A percentile compares a stretch with the other conserved stretches of the same genome.
These are phyloP conservation scores for Hydrophis major DNA, from an alignment of 2,797 vertebrate genomes.

Conservation along the genomic window DNA sequence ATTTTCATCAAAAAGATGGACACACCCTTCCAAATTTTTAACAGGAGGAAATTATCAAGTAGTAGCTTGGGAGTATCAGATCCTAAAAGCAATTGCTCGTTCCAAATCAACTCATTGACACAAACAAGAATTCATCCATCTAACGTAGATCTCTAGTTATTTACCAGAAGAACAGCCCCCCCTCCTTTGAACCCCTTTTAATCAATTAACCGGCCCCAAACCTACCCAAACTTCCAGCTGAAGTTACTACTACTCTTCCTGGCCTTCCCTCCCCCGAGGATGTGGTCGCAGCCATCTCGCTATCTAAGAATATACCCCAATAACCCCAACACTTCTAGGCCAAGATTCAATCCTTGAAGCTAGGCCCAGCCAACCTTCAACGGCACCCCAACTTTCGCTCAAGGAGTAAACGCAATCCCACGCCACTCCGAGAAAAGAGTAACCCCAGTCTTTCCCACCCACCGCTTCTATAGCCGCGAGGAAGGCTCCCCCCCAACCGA, in stretches of 20 bases:
- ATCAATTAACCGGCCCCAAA: not conserved
- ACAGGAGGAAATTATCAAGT: not conserved
- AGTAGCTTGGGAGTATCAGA: not conserved
- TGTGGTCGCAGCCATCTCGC: not conserved
- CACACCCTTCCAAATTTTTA: too few species aligned
- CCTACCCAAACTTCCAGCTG: not conserved
- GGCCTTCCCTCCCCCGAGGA: not conserved
- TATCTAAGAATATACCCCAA: not conserved
- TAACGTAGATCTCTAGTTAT: not conserved
- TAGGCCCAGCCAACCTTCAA: not conserved
- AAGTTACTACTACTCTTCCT: not conserved
- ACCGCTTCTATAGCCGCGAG: not conserved
- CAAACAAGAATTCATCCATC: not conserved
- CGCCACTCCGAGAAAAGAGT: not conserved
- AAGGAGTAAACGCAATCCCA: not conserved
- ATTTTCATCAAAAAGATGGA: not conserved
- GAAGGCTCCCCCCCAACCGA: not conserved
- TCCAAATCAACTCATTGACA: not conserved
- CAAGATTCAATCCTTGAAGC: not conserved
- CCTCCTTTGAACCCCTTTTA: not conserved
- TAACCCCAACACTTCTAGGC: not conserved
- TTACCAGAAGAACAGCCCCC: not conserved
- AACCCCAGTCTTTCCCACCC: not conserved
- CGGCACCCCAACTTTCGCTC: not conserved
- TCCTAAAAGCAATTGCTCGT: not conserved